These are phyloP conservation scores for Stenurella melanura DNA, from an alignment of 2,888 invertebrate genomes.

Conservation along the genomic window DNA sequence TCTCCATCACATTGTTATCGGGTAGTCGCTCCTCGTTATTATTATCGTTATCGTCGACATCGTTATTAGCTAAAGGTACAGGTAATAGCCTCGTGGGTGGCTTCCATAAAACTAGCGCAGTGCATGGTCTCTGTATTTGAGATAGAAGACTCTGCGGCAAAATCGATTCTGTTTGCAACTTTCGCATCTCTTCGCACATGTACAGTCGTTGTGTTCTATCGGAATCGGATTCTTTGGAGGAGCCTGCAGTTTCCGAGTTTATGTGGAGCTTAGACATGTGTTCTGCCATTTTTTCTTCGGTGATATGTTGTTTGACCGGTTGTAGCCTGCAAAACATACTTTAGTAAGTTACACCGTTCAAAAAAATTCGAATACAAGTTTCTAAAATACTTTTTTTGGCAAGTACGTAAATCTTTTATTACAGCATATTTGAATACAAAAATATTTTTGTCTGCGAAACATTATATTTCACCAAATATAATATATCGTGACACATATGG, in stretches of 20 bases:
- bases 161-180: conserved; percentile 79
- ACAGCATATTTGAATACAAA: no score
- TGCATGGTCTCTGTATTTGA: conserved; percentile 82
- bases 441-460: no score
- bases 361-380: no score
- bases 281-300: conserved; percentile 90
- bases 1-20: conserved; percentile 68
- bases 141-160: conserved; percentile 80
- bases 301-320: conserved; percentile 83
- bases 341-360: neutral
- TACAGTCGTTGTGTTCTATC: conserved; percentile 72
- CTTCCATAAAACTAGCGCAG: conserved; percentile 88
- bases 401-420: no score
- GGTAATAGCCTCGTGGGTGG: conserved; percentile 74
- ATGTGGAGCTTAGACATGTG: conserved; percentile 86
- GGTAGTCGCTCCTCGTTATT: conserved; percentile 72
- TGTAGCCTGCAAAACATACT: conserved; percentile 57
- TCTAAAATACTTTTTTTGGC: no score
- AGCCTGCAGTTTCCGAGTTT: conserved; percentile 70
- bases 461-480: no score
- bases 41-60: conserved; percentile 67
- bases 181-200: conserved; percentile 84
- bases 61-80: conserved; percentile 63
- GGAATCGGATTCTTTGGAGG: conserved; percentile 63
- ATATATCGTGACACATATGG: no score